phyloP scores from a whole-genome alignment of 2,888 invertebrate species.

The Mylabris sibirica region DNA sequence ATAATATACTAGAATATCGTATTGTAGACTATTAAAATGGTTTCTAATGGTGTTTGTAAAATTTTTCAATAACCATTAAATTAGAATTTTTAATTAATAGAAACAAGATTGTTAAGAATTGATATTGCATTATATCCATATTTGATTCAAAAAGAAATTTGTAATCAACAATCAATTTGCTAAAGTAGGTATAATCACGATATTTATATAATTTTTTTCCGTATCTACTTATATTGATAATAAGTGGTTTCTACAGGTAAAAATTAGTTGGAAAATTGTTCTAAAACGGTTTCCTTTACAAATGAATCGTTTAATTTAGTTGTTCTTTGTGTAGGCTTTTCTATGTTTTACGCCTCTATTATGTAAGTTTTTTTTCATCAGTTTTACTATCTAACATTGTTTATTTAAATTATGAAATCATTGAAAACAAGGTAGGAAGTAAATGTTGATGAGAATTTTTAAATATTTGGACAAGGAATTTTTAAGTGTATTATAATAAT shows the following conservation, averaged over 20 bases:
- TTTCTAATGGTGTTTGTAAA: background rate
- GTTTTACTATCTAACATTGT: conserved; percentile 6
- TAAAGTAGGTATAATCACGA: background rate
- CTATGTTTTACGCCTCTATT: background rate
- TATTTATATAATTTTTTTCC: background rate
- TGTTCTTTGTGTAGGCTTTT: background rate
- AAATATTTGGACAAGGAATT: background rate
- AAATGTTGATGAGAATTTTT: background rate
- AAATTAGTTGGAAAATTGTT: conserved; percentile 7
- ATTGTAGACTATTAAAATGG: background rate
- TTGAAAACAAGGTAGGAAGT: conserved; percentile 9
- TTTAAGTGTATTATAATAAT: background rate
- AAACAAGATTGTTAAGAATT: background rate
- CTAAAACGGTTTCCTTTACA: conserved; percentile 3
- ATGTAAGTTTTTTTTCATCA: background rate
- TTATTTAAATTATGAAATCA: conserved; percentile 7
- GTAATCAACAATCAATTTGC: background rate
- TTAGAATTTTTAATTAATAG: background rate
- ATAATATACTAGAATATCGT: no score
- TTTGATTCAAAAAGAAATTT: background rate
- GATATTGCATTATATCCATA: background rate
- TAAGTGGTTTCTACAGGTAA: background rate
- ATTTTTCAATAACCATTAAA: background rate
- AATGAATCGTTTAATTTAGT: conserved; percentile 8
- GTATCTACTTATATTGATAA: background rate